Conservation (phyloP, 2,797 vertebrate genomes). For the Pseudomugil gertrudae region DNA sequence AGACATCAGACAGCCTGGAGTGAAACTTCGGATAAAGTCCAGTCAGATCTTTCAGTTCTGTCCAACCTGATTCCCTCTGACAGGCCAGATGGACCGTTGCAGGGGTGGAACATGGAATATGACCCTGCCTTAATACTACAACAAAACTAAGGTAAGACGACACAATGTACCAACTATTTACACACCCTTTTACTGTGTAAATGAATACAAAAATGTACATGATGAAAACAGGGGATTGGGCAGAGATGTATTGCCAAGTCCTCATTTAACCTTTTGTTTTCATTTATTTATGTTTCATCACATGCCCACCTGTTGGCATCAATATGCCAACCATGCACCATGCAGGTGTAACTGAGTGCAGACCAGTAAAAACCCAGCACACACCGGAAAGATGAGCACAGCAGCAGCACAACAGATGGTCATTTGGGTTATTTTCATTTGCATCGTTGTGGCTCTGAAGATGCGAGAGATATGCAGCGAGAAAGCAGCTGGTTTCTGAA, state of each 20-base stretch:
- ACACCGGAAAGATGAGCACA: conserved; percentile 20
- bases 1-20: conserved; percentile 53
- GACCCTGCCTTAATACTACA: conserved; percentile 10
- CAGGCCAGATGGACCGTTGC: conserved; percentile 35
- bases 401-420: conserved; percentile 44
- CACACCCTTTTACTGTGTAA: not conserved
- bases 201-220: not conserved
- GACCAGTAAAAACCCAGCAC: conserved; percentile 12
- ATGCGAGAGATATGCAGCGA: conserved; percentile 7
- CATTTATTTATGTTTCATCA: conserved; percentile 6
- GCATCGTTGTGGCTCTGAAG: conserved; percentile 10
- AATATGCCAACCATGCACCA: conserved; percentile 32
- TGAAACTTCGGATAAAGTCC: conserved; percentile 57
- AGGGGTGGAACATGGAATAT: conserved; percentile 27
- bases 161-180: not conserved
- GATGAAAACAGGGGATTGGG: not conserved
- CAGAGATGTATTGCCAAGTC: not conserved
- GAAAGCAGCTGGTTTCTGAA: not conserved
- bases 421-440: conserved; percentile 54
- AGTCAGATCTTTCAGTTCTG: conserved; percentile 47
- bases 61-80: conserved; percentile 63
- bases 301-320: conserved; percentile 36
- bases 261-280: not conserved
- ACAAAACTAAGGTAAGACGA: conserved; percentile 1
- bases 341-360: conserved; percentile 28